Conservation (phyloP, 1,140 invertebrate species). For the Centruroides vittatus region DNA sequence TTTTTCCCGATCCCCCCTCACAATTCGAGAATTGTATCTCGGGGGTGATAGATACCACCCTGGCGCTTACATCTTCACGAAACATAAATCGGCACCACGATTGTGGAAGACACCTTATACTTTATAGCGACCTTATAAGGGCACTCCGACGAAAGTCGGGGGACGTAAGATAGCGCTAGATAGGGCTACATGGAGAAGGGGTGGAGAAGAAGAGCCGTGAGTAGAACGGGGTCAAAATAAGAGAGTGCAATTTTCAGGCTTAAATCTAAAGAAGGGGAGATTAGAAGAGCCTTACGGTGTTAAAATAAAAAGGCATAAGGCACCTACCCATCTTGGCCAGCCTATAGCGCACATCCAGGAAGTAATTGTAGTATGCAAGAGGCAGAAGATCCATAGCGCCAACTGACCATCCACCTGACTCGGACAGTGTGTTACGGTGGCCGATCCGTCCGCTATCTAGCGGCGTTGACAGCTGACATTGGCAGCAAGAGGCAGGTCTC, state of each 20-base stretch:
- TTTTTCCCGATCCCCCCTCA: no score
- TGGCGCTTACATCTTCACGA: no score
- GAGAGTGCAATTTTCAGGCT: neutral
- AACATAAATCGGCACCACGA: no score
- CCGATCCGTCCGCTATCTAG: neutral
- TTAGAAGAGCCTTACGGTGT: no score
- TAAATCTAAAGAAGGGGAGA: no score
- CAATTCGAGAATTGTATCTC: no score
- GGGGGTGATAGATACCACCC: no score
- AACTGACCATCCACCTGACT: neutral
- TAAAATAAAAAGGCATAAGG: neutral
- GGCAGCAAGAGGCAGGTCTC: neutral
- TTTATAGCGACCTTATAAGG: neutral
- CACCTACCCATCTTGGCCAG: constrained; percentile 19
- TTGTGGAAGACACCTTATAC: no score
- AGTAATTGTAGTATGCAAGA: constrained; percentile 18
- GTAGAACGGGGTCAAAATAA: neutral
- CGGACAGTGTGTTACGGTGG: neutral
- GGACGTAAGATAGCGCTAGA: neutral
- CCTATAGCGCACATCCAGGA: constrained; percentile 17
- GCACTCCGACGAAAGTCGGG: neutral
- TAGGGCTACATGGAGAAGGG: neutral
- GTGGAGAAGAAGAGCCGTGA: neutral
- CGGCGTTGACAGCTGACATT: neutral
- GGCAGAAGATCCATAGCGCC: constrained; percentile 16